Evolutionary conservation across 2,113 vertebrate species (phyloP), one percentile per base, ranked within the genome.

Genomic region (Pogonocichla stellata): DNA sequence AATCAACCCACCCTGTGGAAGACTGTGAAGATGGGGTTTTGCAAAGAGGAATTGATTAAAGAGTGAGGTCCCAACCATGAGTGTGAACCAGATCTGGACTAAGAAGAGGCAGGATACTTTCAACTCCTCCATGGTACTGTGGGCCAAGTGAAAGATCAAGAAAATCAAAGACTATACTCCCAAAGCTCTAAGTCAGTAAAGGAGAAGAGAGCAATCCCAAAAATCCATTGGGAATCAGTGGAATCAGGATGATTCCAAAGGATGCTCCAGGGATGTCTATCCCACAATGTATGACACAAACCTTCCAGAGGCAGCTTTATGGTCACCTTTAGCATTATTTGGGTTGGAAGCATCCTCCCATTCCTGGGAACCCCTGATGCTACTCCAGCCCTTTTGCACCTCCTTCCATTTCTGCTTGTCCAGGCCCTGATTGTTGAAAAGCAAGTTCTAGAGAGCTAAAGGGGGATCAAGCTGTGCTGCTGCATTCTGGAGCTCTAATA

Each of bases 21-120:
- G 60, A 87, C 86, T 73, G 87, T 36, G 60, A 86, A 85, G 93
- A 95, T 42, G 53, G 80, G 72, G 75, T 92, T 93, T 84, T 83
- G 75, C 65, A 96, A 92, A 96, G 75, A 84, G 66, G 72, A 61
- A 26, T 16, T 96, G 96, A 96, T 93, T 94, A 93, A 97, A 96
- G 86, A 45, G 36, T 36, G 36, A 91, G 48, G 58, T 31, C 24
- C 73, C 71, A 79, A 28, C 50, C 5, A 1, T 34, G 86, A 84
- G 75, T 43, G 36, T 54, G 75, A 92, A 65, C 77, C 89, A 95
- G 91, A 92, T 33, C 73, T 40, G 5, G 38, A 73, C 28, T 2
- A 1, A 48, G 8, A 36, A 51, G 57, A 19, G 43, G 57, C 53
- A 74, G 8, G 61, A 29, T 20, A 72, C 29, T 69, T 86, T 77